Percentiles rank a stretch among this genome's conserved stretches.
Evolutionary conservation across 2,113 vertebrate genomes (phyloP).

Genomic region (Semnornis frantzii): DNA sequence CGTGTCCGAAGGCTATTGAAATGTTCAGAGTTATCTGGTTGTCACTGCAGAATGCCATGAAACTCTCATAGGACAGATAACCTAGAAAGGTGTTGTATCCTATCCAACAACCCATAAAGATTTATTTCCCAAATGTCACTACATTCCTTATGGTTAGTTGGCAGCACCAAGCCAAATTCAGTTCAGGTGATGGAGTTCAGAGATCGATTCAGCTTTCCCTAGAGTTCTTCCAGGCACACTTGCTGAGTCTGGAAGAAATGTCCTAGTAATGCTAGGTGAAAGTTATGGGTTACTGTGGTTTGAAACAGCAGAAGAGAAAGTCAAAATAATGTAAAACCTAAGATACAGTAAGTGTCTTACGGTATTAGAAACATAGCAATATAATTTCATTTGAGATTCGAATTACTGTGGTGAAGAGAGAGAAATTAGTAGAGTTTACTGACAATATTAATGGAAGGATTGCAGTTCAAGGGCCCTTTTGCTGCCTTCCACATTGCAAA

Average conservation of each 20-base stretch:
- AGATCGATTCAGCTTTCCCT: background rate
- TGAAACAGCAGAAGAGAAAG: background rate
- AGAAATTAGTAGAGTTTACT: background rate
- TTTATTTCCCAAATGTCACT: background rate
- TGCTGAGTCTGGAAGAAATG: background rate
- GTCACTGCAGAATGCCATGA: background rate
- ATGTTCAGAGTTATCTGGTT: background rate
- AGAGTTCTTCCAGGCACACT: background rate
- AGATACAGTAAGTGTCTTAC: background rate
- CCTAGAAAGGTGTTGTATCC: background rate
- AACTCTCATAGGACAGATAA: background rate
- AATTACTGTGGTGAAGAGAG: background rate
- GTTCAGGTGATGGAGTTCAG: background rate
- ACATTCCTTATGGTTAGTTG: background rate
- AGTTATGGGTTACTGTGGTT: background rate
- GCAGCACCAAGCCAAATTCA: background rate
- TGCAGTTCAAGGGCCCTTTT: background rate
- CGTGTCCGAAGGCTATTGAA: background rate
- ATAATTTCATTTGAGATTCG: background rate
- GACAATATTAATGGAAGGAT: background rate
- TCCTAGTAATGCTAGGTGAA: background rate
- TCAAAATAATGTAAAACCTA: background rate
- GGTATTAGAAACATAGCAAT: background rate
- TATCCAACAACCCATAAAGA: background rate
- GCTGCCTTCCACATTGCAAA: background rate